Base-by-base conservation (phyloP, 2,113 vertebrate species). In the Zeus faber region DNA sequence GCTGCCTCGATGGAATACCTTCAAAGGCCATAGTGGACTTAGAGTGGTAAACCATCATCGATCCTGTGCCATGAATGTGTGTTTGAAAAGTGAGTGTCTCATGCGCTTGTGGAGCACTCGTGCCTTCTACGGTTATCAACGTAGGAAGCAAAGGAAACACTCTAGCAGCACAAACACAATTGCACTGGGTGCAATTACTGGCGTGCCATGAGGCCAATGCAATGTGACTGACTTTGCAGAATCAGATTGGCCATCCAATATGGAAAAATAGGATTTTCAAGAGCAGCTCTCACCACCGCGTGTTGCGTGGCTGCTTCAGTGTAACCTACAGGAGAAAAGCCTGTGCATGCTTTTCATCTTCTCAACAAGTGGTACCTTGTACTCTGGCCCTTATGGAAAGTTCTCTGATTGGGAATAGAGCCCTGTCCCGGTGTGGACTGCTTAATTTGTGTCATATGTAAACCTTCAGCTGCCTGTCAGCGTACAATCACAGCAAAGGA, bases 291-390 rank as follows among this genome's bases (percentile, higher is more conserved):
- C 72, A 75, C 51, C 72, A 55, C 60, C 3, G 1, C 51, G 61
- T n/a, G 75, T 73, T 72, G 60, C 77, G 66, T 65, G 65, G 67
- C 67, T 58, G 66, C 65, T 57, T 58, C 48, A 29, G 37, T 6
- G 29, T 61, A 64, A 67, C 46, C 48, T 76, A 61, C 51, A 66
- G 65, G 50, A 58, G 67, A 61, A 58, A 65, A 64, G 31, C 49
- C 20, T n/a, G 4, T 48, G 23, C 66, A 65, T 52, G 58, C 43
- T 73, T 76, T 68, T 68, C 45, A 74, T 67, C 46, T 40, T 58
- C 27, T 67, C 62, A 78, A 83, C 77, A 85, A 85, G 78, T 71
- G 74, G 62, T 40, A 79, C 64, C 74, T 85, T 88, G 70, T 87
- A 57, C 60, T 76, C 29, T 9, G 59, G 62, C 59, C 52, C 65